These are phyloP conservation scores for Oreortyx pictus DNA, from an alignment of 2,797 vertebrate species.

Conservation along the genomic window DNA sequence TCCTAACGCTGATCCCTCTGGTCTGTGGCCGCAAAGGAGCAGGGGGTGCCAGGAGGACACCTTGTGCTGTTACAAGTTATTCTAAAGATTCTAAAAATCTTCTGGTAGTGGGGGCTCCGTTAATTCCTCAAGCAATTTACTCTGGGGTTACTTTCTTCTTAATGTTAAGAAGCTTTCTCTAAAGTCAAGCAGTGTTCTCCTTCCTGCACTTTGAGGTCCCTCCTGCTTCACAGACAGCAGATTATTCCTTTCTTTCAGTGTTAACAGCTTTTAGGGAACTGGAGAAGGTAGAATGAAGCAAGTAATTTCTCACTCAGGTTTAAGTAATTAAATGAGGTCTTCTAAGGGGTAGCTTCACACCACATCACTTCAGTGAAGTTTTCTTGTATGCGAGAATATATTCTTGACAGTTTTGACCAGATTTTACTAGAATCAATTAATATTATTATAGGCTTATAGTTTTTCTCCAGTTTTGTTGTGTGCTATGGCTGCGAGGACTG, in stretches of 20 bases:
- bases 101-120: background rate
- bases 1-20: background rate
- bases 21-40: background rate
- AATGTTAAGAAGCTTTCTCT: background rate
- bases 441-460: background rate
- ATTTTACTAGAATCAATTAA: background rate
- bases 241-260: background rate
- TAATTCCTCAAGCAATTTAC: background rate
- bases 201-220: background rate
- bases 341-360: slow-evolving; percentile 21
- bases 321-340: slow-evolving; percentile 36
- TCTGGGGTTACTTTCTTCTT: background rate
- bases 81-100: background rate
- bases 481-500: background rate
- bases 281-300: background rate
- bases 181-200: background rate
- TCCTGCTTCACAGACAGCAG: rapidly evolving
- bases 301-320: background rate
- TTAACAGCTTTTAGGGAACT: background rate
- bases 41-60: background rate
- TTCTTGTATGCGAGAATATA: background rate
- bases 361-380: background rate
- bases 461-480: background rate
- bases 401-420: background rate
- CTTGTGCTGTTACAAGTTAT: background rate